phyloP scores from a whole-genome alignment of 2,797 vertebrate genomes.

The Myripristis murdjan region DNA sequence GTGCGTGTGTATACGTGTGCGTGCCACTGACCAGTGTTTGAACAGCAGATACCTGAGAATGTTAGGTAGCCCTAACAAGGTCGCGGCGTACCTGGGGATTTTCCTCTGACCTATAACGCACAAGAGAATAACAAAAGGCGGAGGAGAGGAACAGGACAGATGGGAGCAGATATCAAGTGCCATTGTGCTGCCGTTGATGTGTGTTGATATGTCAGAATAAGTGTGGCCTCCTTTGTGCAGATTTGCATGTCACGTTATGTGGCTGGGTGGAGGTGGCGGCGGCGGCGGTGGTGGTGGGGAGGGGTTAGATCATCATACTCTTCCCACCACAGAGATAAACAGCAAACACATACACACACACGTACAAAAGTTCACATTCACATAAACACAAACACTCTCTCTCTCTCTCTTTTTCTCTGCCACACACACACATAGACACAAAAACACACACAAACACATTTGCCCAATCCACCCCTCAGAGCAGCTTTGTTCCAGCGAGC shows the following conservation, averaged over 20 bases:
- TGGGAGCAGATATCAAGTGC: not conserved
- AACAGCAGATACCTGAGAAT: slow-evolving; percentile 44
- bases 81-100: slow-evolving; percentile 47
- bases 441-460: slow-evolving; percentile 67
- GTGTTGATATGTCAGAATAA: slow-evolving; percentile 14
- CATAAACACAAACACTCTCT: slow-evolving; percentile 63
- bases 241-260: slow-evolving; percentile 33
- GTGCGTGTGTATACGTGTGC: slow-evolving; percentile 16
- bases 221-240: not conserved
- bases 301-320: slow-evolving; percentile 41
- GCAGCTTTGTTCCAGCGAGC: slow-evolving; percentile 77
- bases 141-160: not conserved
- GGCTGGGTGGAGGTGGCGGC: slow-evolving; percentile 20
- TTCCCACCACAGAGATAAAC: slow-evolving; percentile 63
- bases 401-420: slow-evolving; percentile 56
- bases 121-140: slow-evolving; percentile 16
- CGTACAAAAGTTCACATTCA: slow-evolving; percentile 14
- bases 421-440: slow-evolving; percentile 35
- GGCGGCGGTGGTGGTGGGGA: too few relatives aligned
- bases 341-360: slow-evolving; percentile 34
- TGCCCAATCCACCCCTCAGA: slow-evolving; percentile 68
- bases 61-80: slow-evolving; percentile 49
- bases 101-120: slow-evolving; percentile 22
- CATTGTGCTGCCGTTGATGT: not conserved
- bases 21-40: slow-evolving; percentile 30